A percentile compares a stretch with the other conserved stretches of the same genome.
Evolutionary conservation across 2,888 invertebrate species (phyloP).

Genomic region (Drosophila longiperda): DNA sequence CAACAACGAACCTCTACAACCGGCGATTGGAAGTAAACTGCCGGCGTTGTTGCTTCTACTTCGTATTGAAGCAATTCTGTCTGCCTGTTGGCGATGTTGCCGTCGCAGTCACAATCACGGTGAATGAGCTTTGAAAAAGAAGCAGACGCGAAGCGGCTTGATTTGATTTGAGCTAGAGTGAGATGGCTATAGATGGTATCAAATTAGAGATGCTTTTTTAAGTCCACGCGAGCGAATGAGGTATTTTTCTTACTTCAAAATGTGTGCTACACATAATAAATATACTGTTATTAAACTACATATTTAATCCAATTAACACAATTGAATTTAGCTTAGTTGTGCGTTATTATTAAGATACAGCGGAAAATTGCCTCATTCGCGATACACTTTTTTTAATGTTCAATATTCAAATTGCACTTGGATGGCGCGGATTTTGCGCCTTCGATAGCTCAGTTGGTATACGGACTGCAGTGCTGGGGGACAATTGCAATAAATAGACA

Average conservation of each 20-base stretch:
- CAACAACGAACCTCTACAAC: constrained; percentile 45
- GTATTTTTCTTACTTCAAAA: not conserved
- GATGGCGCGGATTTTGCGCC: constrained; percentile 41
- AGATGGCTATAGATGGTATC: constrained; percentile 15
- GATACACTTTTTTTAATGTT: not conserved
- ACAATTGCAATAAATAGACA: constrained; percentile 34
- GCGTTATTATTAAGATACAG: not conserved
- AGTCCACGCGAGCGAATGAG: constrained; percentile 1
- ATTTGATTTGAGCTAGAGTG: constrained; percentile 19
- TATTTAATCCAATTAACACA: not conserved
- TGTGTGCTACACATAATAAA: not conserved
- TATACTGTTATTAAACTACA: not conserved
- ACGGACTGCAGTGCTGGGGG: constrained; percentile 62
- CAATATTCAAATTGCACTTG: not conserved
- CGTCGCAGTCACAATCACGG: constrained; percentile 44
- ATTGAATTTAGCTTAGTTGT: not conserved
- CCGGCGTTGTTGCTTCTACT: constrained; percentile 24
- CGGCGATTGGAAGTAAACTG: constrained; percentile 66
- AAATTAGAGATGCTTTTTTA: not conserved
- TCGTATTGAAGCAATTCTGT: constrained; percentile 46
- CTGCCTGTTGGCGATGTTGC: constrained; percentile 40
- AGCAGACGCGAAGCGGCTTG: constrained; percentile 51
- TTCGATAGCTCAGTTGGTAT: constrained; percentile 79
- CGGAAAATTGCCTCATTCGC: not conserved
- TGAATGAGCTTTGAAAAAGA: constrained; percentile 36